Evolutionary conservation across 2,113 vertebrate genomes (phyloP), one percentile per base, ranked within the genome.

Genomic region (Melierax canorus): DNA sequence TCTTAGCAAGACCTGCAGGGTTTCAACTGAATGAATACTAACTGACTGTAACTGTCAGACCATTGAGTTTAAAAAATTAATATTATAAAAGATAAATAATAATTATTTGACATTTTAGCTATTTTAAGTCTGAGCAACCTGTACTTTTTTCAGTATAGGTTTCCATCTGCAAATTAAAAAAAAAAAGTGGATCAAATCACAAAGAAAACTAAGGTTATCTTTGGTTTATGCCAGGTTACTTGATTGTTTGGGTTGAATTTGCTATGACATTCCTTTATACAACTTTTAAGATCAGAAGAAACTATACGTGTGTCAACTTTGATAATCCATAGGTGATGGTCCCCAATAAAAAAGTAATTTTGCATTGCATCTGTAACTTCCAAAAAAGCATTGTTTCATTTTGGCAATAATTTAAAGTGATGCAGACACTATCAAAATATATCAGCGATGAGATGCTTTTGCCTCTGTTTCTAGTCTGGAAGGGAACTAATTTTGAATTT

Each of bases 111-210:
- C 68, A 60, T 11, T 66, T 77, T 26, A n/a, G 2, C 26, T 79
- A 32, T 59, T 68, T 43, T 62, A 27, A 50, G 5, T 56, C n/a
- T 83, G 32, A 91, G 8, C 0, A 0, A 64, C 8, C 6, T 50
- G 4, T 46, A 27, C 3, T 45, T 64, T 68, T 85, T 88, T 69
- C 20, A 23, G 5, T 17, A 36, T 9, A 63, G 2, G 1, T 51
- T 64, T 79, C 8, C 8, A 46, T 59, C 26, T 69, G 6, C 9
- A 67, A 62, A 38, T 34, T 8, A 5, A 8, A 41, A 15, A 15
- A 41, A 41, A 41, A 41, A 41, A 41, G 8, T 48, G 36, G 7
- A 26, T 51, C n/a, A 62, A 67, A 67, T 67, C 12, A 12, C 13
- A 64, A 79, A 62, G 16, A 76, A 88, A 76, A 38, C 15, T n/a